A percentile compares a stretch with the other conserved stretches of the same genome.
Conservation (phyloP, 1,140 invertebrate genomes). For the Episyrphus balteatus region DNA sequence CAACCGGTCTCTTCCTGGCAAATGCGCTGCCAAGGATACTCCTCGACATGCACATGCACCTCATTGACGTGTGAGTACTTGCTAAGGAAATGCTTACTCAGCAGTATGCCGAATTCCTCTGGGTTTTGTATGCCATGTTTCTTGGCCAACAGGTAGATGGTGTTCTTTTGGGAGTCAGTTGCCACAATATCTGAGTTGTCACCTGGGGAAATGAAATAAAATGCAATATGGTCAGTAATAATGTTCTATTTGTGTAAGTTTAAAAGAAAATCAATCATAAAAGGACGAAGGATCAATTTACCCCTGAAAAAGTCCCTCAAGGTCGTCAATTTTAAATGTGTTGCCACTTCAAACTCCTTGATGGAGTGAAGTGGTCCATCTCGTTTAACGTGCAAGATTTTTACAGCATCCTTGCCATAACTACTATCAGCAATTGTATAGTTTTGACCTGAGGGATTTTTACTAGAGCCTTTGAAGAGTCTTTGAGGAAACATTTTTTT, state of each 20-base stretch:
- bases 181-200: conserved; percentile 64
- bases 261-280: background rate
- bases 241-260: background rate
- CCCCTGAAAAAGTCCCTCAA: conserved; percentile 49
- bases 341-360: conserved; percentile 61
- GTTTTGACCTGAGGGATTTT: too few species aligned
- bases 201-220: conserved; percentile 26
- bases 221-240: background rate
- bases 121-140: conserved; percentile 60
- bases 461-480: too few species aligned
- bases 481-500: too few species aligned
- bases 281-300: background rate
- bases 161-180: conserved; percentile 74
- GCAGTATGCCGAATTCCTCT: conserved; percentile 57
- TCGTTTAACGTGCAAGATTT: conserved; percentile 55
- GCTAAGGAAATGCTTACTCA: conserved; percentile 59
- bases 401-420: conserved; percentile 64
- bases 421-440: conserved; percentile 54
- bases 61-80: conserved; percentile 59
- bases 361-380: conserved; percentile 53
- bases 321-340: conserved; percentile 53
- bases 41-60: conserved; percentile 53
- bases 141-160: conserved; percentile 66
- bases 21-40: conserved; percentile 63
- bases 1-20: conserved; percentile 30